Evolutionary conservation across 2,888 invertebrate species (phyloP).

Genomic region (Drosophila cracens): DNA sequence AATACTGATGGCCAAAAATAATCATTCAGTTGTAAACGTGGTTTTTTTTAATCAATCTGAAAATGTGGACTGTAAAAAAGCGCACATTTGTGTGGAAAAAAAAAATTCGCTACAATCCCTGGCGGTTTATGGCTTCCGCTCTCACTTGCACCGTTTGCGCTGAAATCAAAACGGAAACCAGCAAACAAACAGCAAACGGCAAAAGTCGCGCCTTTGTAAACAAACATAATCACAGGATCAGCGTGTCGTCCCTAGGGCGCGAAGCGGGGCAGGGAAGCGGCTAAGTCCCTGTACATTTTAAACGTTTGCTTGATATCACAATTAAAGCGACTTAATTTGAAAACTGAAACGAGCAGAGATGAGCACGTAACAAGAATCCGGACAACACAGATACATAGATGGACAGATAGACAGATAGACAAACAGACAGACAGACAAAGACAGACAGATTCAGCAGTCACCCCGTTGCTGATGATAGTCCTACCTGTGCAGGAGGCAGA

Average conservation of each 20-base stretch:
- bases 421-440: conserved; percentile 24
- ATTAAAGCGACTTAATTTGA: conserved; percentile 82
- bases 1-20: background rate
- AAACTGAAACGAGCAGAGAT: conserved; percentile 67
- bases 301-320: conserved; percentile 81
- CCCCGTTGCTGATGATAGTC: conserved; percentile 54
- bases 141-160: conserved; percentile 42
- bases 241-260: conserved; percentile 34
- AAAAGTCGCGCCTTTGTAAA: conserved; percentile 79
- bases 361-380: conserved; percentile 45
- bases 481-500: conserved; percentile 60
- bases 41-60: conserved; percentile 18
- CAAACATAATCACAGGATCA: conserved; percentile 77
- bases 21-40: background rate
- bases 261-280: conserved; percentile 26
- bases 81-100: conserved; percentile 4
- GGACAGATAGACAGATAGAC: conserved; percentile 12
- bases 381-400: conserved; percentile 24
- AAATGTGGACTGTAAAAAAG: conserved; percentile 3
- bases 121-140: conserved; percentile 30
- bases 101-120: conserved; percentile 18
- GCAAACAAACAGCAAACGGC: conserved; percentile 62
- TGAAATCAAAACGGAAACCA: conserved; percentile 64
- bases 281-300: conserved; percentile 65
- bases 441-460: conserved; percentile 40